These are phyloP conservation scores for Pollachius pollachius DNA, from an alignment of 2,113 vertebrate genomes.

Conservation along the genomic window DNA sequence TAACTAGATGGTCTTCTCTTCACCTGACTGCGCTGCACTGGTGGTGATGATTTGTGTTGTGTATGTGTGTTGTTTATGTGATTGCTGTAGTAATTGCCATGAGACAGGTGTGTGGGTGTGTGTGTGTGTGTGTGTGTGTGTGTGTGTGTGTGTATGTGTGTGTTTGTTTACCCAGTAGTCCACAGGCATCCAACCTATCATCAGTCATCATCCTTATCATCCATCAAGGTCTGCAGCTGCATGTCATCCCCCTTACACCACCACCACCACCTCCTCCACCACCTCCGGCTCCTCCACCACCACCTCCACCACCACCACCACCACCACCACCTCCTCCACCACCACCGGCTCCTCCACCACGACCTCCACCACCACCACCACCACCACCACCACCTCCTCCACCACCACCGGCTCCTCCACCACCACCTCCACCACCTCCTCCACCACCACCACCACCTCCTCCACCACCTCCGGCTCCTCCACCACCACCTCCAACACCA, in stretches of 20 bases:
- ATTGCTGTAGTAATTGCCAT: constrained; percentile 27
- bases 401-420: too few species aligned
- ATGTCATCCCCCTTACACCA: constrained; percentile 25
- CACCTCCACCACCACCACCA: too few species aligned
- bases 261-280: too few species aligned
- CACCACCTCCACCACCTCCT: too few species aligned
- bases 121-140: constrained; percentile 3
- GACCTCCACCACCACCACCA: too few species aligned
- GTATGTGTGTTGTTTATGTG: constrained; percentile 48
- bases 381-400: too few species aligned
- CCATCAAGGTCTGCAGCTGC: constrained; percentile 70
- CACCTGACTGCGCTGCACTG: constrained; percentile 24
- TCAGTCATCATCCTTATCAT: constrained; percentile 74
- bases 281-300: neutral
- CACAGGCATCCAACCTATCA: constrained; percentile 66
- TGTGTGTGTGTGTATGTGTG: constrained; percentile 27
- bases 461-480: too few species aligned
- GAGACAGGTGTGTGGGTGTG: constrained; percentile 6
- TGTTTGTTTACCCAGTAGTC: constrained; percentile 61
- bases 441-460: too few species aligned
- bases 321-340: too few species aligned
- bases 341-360: too few species aligned
- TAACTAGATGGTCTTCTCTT: too few species aligned
- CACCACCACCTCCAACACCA: too few species aligned
- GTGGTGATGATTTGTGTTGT: constrained; percentile 39